A percentile compares a stretch with the other conserved stretches of the same genome.
Evolutionary conservation across 2,113 vertebrate genomes (phyloP).

Genomic region (Argyrosomus japonicus): DNA sequence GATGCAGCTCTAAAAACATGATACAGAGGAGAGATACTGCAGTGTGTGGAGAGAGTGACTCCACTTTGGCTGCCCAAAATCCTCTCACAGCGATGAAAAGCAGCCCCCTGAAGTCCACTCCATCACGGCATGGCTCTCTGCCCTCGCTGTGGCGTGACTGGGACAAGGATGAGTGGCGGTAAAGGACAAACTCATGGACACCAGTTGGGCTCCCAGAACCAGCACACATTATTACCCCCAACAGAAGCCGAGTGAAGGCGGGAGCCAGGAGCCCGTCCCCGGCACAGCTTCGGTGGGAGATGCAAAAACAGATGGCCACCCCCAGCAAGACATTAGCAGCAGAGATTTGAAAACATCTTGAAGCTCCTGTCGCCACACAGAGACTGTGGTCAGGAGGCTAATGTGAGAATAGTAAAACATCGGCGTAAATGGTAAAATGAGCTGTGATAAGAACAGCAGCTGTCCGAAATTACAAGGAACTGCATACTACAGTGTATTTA

Average conservation of each 20-base stretch:
- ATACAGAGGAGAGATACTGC: neutral
- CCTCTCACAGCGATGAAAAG: conserved; percentile 57
- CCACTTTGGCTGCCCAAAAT: conserved; percentile 32
- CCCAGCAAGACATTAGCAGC: conserved; percentile 83
- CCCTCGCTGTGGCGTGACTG: conserved; percentile 70
- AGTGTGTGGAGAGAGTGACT: conserved; percentile 1
- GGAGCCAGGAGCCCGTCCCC: conserved; percentile 66
- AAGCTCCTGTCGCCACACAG: conserved; percentile 72
- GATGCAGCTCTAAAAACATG: neutral
- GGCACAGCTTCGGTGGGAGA: conserved; percentile 74
- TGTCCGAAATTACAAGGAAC: conserved; percentile 36
- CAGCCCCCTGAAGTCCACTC: conserved; percentile 67
- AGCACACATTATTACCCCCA: conserved; percentile 74
- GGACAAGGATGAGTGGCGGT: conserved; percentile 78
- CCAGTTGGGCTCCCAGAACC: conserved; percentile 75
- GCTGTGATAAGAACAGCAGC: conserved; percentile 53
- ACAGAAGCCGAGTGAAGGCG: conserved; percentile 65
- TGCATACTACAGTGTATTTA: neutral
- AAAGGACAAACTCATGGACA: conserved; percentile 78
- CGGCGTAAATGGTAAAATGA: conserved; percentile 28
- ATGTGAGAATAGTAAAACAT: conserved; percentile 55
- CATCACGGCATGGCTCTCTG: conserved; percentile 65
- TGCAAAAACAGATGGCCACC: conserved; percentile 82
- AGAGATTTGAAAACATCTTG: conserved; percentile 84
- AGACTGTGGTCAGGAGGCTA: conserved; percentile 71